A percentile compares a stretch with the other conserved stretches of the same genome.
Evolutionary conservation across 64 coral and sea anemone genomes (phyloP).

Genomic region (Hydrozoanthus tunicans): DNA sequence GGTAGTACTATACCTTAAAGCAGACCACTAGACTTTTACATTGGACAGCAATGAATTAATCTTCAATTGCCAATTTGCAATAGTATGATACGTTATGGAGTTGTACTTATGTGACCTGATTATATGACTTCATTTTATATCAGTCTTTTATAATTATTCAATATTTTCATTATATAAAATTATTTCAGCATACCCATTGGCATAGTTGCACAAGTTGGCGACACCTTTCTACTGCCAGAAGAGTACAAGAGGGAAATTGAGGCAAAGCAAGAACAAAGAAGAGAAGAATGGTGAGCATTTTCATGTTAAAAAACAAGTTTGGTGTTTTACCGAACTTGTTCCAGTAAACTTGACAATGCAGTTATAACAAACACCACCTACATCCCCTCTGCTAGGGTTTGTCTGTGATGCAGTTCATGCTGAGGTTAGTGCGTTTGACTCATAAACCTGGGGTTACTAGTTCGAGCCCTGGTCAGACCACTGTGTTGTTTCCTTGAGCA

Average conservation of each 20-base stretch:
- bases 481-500: too few species aligned
- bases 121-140: background rate
- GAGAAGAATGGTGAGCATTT: conserved; percentile 56
- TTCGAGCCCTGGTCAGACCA: too few species aligned
- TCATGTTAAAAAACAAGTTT: background rate
- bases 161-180: too few species aligned
- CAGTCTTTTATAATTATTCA: background rate
- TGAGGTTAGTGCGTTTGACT: too few species aligned
- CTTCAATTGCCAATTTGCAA: too few species aligned
- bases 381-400: background rate
- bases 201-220: conserved; percentile 73
- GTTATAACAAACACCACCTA: background rate
- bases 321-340: background rate
- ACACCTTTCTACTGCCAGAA: conserved; percentile 79
- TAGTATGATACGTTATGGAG: too few species aligned
- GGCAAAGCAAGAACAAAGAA: conserved; percentile 44
- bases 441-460: too few species aligned
- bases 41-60: too few species aligned
- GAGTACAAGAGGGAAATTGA: conserved; percentile 73
- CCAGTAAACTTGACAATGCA: background rate
- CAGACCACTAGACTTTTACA: too few species aligned
- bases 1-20: too few species aligned
- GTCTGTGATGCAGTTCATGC: too few species aligned
- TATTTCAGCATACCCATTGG: conserved; percentile 69
- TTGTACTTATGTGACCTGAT: too few species aligned